These are phyloP conservation scores for Artibeus lituratus DNA, from an alignment of 2,797 vertebrate genomes.

Conservation along the genomic window DNA sequence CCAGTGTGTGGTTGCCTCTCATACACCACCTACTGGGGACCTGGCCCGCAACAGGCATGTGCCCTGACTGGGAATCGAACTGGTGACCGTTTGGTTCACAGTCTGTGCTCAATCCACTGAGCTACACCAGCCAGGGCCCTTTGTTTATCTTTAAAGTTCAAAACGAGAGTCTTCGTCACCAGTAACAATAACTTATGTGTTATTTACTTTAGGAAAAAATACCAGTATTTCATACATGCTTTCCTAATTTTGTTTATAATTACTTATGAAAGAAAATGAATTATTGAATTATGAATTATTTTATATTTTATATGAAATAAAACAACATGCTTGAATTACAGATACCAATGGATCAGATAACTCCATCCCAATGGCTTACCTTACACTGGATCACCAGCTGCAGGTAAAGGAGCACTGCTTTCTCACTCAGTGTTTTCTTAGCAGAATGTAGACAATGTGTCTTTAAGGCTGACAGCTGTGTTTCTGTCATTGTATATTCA, in stretches of 20 bases:
- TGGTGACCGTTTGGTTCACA: too few relatives aligned
- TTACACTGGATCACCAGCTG: slow-evolving; percentile 98
- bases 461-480: slow-evolving; percentile 24
- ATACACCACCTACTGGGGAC: too few relatives aligned
- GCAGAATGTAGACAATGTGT: neutral
- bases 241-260: slow-evolving; percentile 35
- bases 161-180: neutral
- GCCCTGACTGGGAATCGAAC: too few relatives aligned
- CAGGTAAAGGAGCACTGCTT: slow-evolving; percentile 87
- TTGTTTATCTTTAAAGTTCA: slow-evolving; percentile 50
- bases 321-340: slow-evolving; percentile 76
- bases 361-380: slow-evolving; percentile 99
- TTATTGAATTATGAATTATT: too few relatives aligned
- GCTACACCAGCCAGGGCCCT: too few relatives aligned
- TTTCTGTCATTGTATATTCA: slow-evolving; percentile 36
- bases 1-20: too few relatives aligned
- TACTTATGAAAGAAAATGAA: slow-evolving; percentile 1
- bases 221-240: neutral
- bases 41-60: too few relatives aligned
- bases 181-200: neutral
- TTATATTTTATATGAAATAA: neutral
- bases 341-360: slow-evolving; percentile 99
- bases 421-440: slow-evolving; percentile 2
- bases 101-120: too few relatives aligned
- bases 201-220: neutral